Evolutionary conservation across 2,113 vertebrate genomes (phyloP).

Genomic region (Trachemys scripta): DNA sequence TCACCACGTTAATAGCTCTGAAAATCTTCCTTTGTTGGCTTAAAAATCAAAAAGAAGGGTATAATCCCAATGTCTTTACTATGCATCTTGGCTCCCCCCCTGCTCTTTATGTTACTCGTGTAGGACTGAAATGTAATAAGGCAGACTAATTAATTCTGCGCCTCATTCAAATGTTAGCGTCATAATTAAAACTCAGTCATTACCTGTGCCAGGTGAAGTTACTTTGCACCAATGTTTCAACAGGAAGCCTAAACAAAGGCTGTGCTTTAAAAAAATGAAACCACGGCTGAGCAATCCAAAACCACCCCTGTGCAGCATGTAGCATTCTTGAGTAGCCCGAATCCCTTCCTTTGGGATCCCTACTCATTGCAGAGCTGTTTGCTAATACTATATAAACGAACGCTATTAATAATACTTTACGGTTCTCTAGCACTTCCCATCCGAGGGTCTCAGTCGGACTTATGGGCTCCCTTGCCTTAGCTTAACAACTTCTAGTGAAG

Average conservation of each 20-base stretch:
- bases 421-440: not conserved
- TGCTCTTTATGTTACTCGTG: not conserved
- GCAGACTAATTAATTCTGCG: slow-evolving; percentile 32
- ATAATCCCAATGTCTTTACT: not conserved
- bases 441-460: not conserved
- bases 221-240: not conserved
- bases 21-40: not conserved
- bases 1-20: not conserved
- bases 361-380: not conserved
- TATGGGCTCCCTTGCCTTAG: not conserved
- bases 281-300: too few species aligned
- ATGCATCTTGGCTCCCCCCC: not conserved
- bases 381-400: not conserved
- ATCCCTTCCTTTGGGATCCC: too few species aligned
- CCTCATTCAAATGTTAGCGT: slow-evolving; percentile 26
- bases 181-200: slow-evolving; percentile 24
- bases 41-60: not conserved
- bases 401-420: not conserved
- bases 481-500: not conserved
- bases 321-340: not conserved
- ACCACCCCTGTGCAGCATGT: too few species aligned
- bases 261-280: not conserved
- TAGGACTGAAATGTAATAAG: slow-evolving; percentile 6
- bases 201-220: not conserved
- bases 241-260: not conserved